Evolutionary conservation across 2,797 vertebrate species (phyloP).

Genomic region (Centropyge bicolor): DNA sequence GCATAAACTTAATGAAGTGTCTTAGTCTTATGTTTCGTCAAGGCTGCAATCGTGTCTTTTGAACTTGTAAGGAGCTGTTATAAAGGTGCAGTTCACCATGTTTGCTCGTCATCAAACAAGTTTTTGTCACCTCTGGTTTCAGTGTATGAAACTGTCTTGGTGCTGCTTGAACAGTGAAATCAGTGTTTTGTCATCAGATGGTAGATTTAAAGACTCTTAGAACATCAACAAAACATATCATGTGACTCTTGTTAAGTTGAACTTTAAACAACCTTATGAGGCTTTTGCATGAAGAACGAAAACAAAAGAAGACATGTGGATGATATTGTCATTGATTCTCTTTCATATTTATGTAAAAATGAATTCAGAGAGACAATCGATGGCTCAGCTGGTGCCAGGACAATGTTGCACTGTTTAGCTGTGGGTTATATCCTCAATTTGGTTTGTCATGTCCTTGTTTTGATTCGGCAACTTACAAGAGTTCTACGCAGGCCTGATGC

Average conservation of each 20-base stretch:
- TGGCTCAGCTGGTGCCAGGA: not conserved
- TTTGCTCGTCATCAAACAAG: not conserved
- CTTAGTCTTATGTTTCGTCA: constrained; percentile 14
- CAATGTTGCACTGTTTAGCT: not conserved
- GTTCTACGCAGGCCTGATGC: not conserved
- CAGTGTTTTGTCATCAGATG: not conserved
- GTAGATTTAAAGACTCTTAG: not conserved
- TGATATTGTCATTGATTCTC: not conserved
- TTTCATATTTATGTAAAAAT: constrained; percentile 4
- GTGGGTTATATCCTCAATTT: not conserved
- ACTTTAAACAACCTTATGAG: not conserved
- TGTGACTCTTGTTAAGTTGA: not conserved
- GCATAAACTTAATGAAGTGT: constrained; percentile 42
- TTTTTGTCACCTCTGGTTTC: not conserved
- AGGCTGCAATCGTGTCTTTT: constrained; percentile 7
- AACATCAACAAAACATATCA: too few species aligned
- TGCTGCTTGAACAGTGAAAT: not conserved
- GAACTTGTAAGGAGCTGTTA: not conserved
- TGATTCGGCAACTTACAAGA: not conserved
- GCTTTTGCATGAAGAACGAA: not conserved
- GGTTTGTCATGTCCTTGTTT: not conserved
- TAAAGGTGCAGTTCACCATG: constrained; percentile 18
- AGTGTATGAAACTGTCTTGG: not conserved
- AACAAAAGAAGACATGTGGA: not conserved
- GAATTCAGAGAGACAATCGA: constrained; percentile 7